Conservation (phyloP, 2,797 vertebrate species). For the Lagothrix lagotricha region DNA sequence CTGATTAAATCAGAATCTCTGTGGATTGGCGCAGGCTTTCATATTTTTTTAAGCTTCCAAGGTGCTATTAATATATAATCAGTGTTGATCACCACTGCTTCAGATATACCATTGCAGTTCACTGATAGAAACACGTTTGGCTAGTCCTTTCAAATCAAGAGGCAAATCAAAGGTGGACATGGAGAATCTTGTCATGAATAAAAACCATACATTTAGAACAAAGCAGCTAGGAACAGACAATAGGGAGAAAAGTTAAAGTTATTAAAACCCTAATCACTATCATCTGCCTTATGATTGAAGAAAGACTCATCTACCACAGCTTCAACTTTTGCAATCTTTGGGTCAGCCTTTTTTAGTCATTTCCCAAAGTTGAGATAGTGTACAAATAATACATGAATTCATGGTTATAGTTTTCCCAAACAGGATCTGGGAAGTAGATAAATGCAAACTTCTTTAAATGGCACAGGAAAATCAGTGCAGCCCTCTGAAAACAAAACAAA, state of each 20-base stretch:
- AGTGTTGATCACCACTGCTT: background rate
- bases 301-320: background rate
- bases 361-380: background rate
- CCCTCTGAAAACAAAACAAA: background rate
- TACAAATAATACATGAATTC: background rate
- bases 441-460: background rate
- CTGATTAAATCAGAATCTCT: constrained; percentile 24
- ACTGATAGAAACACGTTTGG: background rate
- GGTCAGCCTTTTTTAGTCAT: background rate
- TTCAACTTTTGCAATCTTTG: background rate
- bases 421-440: background rate
- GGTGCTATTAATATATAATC: background rate
- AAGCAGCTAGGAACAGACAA: background rate
- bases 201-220: background rate
- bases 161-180: background rate
- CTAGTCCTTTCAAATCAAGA: background rate
- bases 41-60: background rate
- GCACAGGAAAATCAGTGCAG: background rate
- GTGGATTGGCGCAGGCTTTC: background rate
- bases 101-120: background rate
- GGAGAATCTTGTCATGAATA: background rate
- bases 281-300: background rate
- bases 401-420: background rate
- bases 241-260: background rate
- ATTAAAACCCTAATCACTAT: background rate